These are phyloP conservation scores for Naja naja DNA, from an alignment of 2,113 vertebrate species.

Conservation along the genomic window DNA sequence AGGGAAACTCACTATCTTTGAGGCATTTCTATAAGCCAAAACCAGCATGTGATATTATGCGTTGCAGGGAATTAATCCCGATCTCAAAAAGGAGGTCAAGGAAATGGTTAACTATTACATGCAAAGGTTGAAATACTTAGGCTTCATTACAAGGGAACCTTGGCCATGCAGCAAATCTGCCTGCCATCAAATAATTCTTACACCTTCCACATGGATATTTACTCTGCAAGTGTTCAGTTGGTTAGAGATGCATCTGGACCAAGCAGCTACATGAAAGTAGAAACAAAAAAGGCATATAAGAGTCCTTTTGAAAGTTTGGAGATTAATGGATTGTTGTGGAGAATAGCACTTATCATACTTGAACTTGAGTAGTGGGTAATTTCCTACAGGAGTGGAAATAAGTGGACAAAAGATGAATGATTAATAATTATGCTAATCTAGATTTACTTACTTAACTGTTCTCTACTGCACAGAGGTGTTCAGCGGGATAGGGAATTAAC, in stretches of 20 bases:
- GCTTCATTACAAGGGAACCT: constrained; percentile 11
- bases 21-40: not conserved
- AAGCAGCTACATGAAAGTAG: constrained; percentile 34
- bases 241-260: constrained; percentile 24
- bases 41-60: not conserved
- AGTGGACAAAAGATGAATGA: constrained; percentile 56
- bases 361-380: constrained; percentile 56
- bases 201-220: constrained; percentile 23
- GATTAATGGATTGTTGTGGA: constrained; percentile 49
- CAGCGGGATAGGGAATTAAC: constrained; percentile 35
- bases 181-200: constrained; percentile 43
- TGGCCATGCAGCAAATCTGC: constrained; percentile 38
- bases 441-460: constrained; percentile 35
- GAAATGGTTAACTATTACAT: not conserved
- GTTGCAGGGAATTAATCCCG: not conserved
- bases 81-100: not conserved
- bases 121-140: accelerated
- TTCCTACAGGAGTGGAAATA: constrained; percentile 49
- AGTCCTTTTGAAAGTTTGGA: constrained; percentile 44
- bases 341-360: constrained; percentile 55
- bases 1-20: not conserved
- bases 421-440: constrained; percentile 64
- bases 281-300: constrained; percentile 44
- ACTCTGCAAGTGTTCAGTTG: constrained; percentile 12
- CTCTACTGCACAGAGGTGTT: constrained; percentile 18